These are phyloP conservation scores for Neolamprologus falcicula DNA, from an alignment of 2,113 vertebrate species.

Conservation along the genomic window DNA sequence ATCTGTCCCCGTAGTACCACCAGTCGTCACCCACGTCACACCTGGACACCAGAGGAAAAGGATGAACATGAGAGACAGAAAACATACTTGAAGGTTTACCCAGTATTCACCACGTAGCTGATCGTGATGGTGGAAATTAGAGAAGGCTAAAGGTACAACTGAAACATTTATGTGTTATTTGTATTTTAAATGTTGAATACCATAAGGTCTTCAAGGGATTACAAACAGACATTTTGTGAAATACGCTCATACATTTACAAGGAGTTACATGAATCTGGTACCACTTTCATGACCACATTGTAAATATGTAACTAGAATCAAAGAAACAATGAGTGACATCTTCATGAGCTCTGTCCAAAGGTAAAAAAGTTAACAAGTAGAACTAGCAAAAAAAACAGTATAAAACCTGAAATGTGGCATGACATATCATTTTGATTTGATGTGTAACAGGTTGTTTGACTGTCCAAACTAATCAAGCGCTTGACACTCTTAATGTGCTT, in stretches of 20 bases:
- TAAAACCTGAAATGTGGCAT: neutral
- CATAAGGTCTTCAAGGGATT: neutral
- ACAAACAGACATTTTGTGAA: neutral
- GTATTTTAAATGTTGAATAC: neutral
- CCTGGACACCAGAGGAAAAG: constrained; percentile 52
- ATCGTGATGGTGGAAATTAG: neutral
- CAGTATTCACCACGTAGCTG: neutral
- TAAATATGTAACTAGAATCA: neutral
- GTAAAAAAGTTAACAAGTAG: neutral
- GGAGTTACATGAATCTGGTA: neutral
- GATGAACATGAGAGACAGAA: neutral
- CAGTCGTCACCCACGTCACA: constrained; percentile 77
- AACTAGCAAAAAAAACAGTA: neutral
- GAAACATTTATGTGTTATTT: neutral
- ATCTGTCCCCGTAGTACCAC: constrained; percentile 83
- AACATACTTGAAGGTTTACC: neutral
- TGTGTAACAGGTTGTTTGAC: neutral
- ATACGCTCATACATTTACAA: neutral
- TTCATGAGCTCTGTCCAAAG: neutral
- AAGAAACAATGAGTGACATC: neutral
- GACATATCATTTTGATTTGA: neutral
- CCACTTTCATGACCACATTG: neutral
- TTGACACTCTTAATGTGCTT: neutral
- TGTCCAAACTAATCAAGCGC: neutral
- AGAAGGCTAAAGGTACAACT: neutral